Base-by-base conservation (phyloP, 2,888 invertebrate species). In the Rhodophaea formosa region DNA sequence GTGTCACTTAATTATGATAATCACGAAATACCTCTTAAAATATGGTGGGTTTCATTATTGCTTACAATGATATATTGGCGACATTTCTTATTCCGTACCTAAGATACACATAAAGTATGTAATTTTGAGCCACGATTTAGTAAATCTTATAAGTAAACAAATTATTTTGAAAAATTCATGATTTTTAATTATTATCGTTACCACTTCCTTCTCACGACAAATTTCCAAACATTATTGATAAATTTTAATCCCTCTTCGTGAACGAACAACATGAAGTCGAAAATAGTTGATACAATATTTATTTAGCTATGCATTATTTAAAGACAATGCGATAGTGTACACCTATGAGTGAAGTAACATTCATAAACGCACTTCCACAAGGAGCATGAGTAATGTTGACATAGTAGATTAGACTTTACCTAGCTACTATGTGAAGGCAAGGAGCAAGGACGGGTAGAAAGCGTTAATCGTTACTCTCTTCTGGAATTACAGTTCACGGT, bases 381-480 rank as follows among this genome's bases (percentile, higher is more conserved):
- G 79, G 80, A 82, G 83, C 70, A 79, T 72, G 68, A 68, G 68
- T 68, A 74, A 67, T 69, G 70, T 74, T 74, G 74, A 79, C 79
- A 75, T 69, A 80, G 79, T 74, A 78, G 79, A 77, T 77, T 53
- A 77, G 76, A 82, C 77, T 80, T 82, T 82, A 87, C 82, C 84
- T 88, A 88, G 81, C 86, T 87, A 88, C 83, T 84, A 82, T 83
- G 88, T 86, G 86, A 88, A 89, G 89, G 89, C 90, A 87, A 89
- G 88, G 88, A 87, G 86, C 82, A 84, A 90, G 90, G 90, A 90
- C 90, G 90, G 90, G 90, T 87, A 84, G 83, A 88, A 88, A 90
- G 89, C 88, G 84, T 86, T 84, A 85, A 80, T 85, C 77, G 81
- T 86, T 82, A 83, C 85, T 85, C 84, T 80, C 84, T 81, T 82